Evolutionary conservation across 2,113 vertebrate genomes (phyloP), one percentile per base, ranked within the genome.

Genomic region (Emydura subglobosa): DNA sequence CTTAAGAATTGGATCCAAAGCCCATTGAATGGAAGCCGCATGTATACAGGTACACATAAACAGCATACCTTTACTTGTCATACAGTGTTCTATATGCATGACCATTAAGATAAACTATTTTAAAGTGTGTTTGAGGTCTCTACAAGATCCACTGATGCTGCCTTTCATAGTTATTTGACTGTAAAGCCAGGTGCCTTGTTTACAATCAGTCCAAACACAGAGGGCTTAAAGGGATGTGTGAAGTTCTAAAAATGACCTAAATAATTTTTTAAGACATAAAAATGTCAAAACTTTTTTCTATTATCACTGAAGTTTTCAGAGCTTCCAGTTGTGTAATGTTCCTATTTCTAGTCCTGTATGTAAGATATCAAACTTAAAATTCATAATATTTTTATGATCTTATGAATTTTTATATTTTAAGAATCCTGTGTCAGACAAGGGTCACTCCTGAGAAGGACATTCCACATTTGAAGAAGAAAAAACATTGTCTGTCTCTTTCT

Each of bases 141-240:
- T 57, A 57, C 10, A 57, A 57, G 55, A 27, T 25, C 9, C 24
- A 57, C 25, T 27, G 22, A 9, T 27, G 19, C 53, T 54, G 6
- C 53, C 19, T 54, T 54, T 54, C 53, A 54, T 22, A 8, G 24
- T 22, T 25, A 79, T 12, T 49, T 31, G 2, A 53, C 25, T 50
- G 6, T 39, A 39, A 74, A 44, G 13, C 13, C 1, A 25, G 8
- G 59, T 51, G 31, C 2, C 5, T 54, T 24, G 2, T 24, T 88
- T 83, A 57, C 24, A 55, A 27, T n/a, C 21, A 29, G 24, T 5
- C 19, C 0, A 0, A 44, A 53, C 10, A 25, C 50, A 16, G 0
- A 0, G 39, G 24, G 61, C 31, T 51, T 42, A 31, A 82, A 68
- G 5, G 29, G 78, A 47, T 2, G 29, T 39, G 9, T n/a, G 3